Base-by-base conservation (phyloP, 2,888 invertebrate species). In the Sphaeridia pumilis region DNA sequence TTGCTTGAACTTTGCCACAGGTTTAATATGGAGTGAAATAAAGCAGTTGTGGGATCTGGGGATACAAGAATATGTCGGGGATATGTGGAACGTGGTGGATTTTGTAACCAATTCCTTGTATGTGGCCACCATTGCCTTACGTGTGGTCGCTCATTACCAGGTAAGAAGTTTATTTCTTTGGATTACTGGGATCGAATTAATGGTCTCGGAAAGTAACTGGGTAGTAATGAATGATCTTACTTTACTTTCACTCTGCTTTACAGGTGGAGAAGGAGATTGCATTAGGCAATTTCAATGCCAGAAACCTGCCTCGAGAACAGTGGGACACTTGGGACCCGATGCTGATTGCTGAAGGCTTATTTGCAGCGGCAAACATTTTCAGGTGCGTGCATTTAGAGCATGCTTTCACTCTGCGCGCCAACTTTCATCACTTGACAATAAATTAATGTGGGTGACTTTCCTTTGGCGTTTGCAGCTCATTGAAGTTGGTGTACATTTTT, bases 81-180 rank as follows among this genome's bases (percentile, higher is more conserved):
- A 98, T 72, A 94, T 97, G 93, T 97, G 97, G 97, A 97, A 98
- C 73, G 93, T 97, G 56, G 87, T 97, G 66, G 97, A 97, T 74
- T 97, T 97, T 72, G 89, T 95, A 62, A 97, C 97, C 57, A 97
- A 97, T 74, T 92, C 95, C 5, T 75, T 97, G 35, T 98, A 98
- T 72, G 90, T 97, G 58, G 93, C 95, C 51, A 97, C 97, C 0
- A 87, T 95, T 50, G 92, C 94, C 2, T 76, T 98, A 50, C 78
- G 97, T 63, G 80, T 94, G 54, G 92, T 97, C 26, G 92, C 95
- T 14, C 93, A 92, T 72, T 84, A 89, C 69, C 87, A 92, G 81
- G 95, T 92, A 75, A 71, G 73, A 61, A 5, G n/a, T n/a, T n/a
- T n/a, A n/a, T 14, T 38, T 14, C 31, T 14, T 26, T 31, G 31